Evolutionary conservation across 1,140 invertebrate genomes (phyloP).

Genomic region (Hormaphis cornu): DNA sequence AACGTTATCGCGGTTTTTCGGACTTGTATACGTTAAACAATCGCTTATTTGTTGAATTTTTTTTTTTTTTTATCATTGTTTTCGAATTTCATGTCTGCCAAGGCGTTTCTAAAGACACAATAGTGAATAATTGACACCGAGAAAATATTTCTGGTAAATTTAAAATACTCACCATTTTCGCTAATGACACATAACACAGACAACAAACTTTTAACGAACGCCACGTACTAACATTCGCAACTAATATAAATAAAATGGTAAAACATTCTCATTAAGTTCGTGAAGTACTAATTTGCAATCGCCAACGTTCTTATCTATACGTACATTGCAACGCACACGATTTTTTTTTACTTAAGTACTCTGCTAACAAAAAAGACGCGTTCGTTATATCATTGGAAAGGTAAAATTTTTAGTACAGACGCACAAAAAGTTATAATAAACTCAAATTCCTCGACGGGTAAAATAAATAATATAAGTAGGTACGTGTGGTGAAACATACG

Average conservation of each 20-base stretch:
- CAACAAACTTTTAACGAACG: constrained; percentile 5
- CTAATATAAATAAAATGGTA: not conserved
- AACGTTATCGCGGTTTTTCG: not conserved
- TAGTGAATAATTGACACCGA: constrained; percentile 3
- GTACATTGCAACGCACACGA: no score
- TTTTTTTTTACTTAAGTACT: no score
- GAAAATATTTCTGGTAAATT: not conserved
- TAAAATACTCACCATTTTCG: not conserved
- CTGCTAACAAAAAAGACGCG: no score
- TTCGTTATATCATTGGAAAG: no score
- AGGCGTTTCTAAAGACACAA: constrained; percentile 5
- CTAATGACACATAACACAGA: constrained; percentile 8
- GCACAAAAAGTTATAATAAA: no score
- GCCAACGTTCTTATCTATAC: no score
- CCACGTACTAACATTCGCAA: not conserved
- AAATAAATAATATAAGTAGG: no score
- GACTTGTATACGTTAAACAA: not conserved
- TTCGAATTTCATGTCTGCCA: not conserved
- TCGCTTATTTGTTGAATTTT: no score
- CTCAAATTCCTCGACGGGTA: no score
- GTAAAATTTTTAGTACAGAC: no score
- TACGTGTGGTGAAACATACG: no score
- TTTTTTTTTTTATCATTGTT: not conserved
- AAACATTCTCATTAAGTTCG: not conserved
- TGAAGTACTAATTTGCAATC: not conserved